Percentiles rank a stretch among this genome's conserved stretches.
Evolutionary conservation across 2,888 invertebrate genomes (phyloP).

Genomic region (Druceiella hillmani): DNA sequence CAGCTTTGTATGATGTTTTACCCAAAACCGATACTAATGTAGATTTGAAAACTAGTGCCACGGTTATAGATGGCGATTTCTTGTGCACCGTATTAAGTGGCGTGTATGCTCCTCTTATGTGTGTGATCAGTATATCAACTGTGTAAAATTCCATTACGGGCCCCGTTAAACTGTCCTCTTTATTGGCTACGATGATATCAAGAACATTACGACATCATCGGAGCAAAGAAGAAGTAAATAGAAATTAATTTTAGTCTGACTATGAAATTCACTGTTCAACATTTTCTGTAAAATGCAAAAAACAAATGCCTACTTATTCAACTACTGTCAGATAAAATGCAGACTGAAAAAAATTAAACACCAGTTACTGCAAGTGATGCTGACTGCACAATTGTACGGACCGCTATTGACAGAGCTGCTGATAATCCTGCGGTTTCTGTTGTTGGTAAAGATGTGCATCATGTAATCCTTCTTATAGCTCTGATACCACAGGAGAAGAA

Average conservation of each 20-base stretch:
- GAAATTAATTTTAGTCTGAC: constrained; percentile 9
- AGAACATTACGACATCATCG: constrained; percentile 4
- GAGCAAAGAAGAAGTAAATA: constrained; percentile 7
- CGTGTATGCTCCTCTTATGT: too few relatives aligned
- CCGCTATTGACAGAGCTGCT: constrained; percentile 9
- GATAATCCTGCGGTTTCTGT: constrained; percentile 8
- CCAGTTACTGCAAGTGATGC: constrained; percentile 10
- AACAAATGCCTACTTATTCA: constrained; percentile 9
- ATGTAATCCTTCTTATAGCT: constrained; percentile 5
- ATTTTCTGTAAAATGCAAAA: constrained; percentile 10
- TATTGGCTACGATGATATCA: too few relatives aligned
- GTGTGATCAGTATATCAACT: too few relatives aligned
- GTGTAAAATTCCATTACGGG: too few relatives aligned
- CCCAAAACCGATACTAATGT: too few relatives aligned
- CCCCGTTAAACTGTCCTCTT: too few relatives aligned
- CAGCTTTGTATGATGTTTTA: too few relatives aligned
- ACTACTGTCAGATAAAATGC: too few relatives aligned
- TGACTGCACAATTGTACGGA: constrained; percentile 10
- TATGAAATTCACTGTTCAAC: constrained; percentile 9
- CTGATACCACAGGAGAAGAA: too few relatives aligned
- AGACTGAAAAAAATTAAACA: constrained; percentile 7
- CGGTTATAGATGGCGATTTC: too few relatives aligned
- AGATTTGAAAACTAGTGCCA: too few relatives aligned
- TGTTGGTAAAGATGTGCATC: constrained; percentile 3
- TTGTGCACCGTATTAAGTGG: too few relatives aligned